A percentile compares a stretch with the other conserved stretches of the same genome.
These are phyloP conservation scores for Pelobates fuscus DNA, from an alignment of 2,113 vertebrate species.

Conservation along the genomic window DNA sequence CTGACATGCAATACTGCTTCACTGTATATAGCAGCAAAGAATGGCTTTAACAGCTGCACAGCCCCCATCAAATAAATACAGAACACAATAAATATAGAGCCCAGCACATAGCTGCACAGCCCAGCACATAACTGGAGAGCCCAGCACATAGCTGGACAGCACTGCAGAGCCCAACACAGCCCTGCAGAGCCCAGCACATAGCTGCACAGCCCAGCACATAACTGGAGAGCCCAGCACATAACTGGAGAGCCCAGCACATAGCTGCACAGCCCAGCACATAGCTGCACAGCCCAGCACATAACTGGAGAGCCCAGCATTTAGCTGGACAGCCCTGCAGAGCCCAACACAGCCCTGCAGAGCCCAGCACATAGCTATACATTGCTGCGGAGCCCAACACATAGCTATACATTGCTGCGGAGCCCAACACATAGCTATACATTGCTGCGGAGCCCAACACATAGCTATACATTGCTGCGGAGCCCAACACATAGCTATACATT, in stretches of 20 bases:
- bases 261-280: background rate
- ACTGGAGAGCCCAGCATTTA: background rate
- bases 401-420: constrained; percentile 5
- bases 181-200: background rate
- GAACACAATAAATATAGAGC: no score
- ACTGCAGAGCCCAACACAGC: constrained; percentile 3
- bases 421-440: background rate
- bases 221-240: background rate
- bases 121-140: background rate
- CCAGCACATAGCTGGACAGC: background rate
- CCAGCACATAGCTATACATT: background rate
- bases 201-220: background rate
- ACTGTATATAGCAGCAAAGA: no score
- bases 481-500: background rate
- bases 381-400: background rate
- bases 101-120: background rate
- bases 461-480: background rate
- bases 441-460: background rate
- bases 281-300: background rate
- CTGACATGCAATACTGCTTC: background rate
- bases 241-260: background rate
- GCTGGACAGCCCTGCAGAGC: constrained; percentile 6
- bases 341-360: background rate
- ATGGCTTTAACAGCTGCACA: no score
- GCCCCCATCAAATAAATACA: no score